phyloP scores from a whole-genome alignment of 30 jellyfish, hydroid and myxozoan genomes.

The Aurelia aurita region DNA sequence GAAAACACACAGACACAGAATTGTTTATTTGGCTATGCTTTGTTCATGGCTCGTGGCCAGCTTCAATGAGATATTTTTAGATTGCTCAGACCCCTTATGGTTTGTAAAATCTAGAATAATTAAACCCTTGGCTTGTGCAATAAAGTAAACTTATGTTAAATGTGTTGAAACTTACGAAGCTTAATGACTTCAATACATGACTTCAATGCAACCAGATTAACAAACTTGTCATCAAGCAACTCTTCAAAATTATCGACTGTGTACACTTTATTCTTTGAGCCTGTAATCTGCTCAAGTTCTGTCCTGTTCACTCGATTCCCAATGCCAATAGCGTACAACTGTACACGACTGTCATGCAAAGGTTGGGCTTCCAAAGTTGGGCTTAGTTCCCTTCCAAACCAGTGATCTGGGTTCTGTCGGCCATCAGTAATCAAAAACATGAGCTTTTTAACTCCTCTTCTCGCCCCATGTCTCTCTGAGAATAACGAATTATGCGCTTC shows the following conservation, averaged over 20 bases:
- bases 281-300: constrained; percentile 56
- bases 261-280: constrained; percentile 37
- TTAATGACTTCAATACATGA: constrained; percentile 15
- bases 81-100: no score
- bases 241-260: constrained; percentile 55
- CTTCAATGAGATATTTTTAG: no score
- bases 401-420: constrained; percentile 62
- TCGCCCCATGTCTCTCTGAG: constrained; percentile 22
- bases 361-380: constrained; percentile 50
- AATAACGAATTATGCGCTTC: constrained; percentile 52
- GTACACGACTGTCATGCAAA: constrained; percentile 32
- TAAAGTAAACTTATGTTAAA: background rate
- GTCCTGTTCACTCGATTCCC: constrained; percentile 53
- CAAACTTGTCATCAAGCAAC: constrained; percentile 48
- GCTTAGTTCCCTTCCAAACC: constrained; percentile 12
- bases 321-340: constrained; percentile 60
- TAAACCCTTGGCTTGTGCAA: background rate
- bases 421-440: constrained; percentile 76
- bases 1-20: no score
- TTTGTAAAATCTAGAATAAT: no score
- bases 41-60: no score
- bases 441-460: constrained; percentile 52
- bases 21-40: no score
- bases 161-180: constrained; percentile 1
- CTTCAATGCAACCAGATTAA: constrained; percentile 39